A percentile compares a stretch with the other conserved stretches of the same genome.
Evolutionary conservation across 2,797 vertebrate species (phyloP).

Genomic region (Urosaurus nigricauda): DNA sequence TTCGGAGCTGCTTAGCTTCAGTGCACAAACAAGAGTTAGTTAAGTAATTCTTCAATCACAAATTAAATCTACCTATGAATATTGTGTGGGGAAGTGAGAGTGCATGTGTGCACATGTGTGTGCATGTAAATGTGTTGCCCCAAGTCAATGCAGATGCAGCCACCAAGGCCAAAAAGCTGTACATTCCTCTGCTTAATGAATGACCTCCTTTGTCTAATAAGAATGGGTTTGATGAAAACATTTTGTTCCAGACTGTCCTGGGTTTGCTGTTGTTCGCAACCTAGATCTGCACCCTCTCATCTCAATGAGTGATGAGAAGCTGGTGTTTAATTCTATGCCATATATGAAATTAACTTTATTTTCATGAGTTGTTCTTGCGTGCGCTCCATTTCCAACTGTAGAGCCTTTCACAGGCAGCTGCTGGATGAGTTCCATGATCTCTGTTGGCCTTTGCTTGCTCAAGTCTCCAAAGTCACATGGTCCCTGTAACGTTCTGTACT

Average conservation of each 20-base stretch:
- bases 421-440: conserved; percentile 19
- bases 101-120: background rate
- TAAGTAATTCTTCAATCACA: too few species aligned
- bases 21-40: too few species aligned
- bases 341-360: conserved; percentile 2
- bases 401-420: conserved; percentile 12
- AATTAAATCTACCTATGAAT: too few species aligned
- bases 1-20: too few species aligned
- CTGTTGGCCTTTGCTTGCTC: background rate
- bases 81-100: background rate
- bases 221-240: conserved; percentile 19
- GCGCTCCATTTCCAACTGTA: background rate
- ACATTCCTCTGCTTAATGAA: background rate
- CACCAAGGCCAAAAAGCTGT: background rate
- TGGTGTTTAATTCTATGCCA: conserved; percentile 11
- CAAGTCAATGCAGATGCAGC: background rate
- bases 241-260: conserved; percentile 21
- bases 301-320: background rate
- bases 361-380: background rate
- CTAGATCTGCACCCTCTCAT: conserved; percentile 12
- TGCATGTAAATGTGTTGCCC: background rate
- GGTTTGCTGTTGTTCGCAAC: conserved; percentile 18
- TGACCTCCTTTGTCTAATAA: conserved; percentile 10
- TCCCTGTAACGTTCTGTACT: conserved; percentile 38
- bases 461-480: conserved; percentile 17